Base-by-base conservation (phyloP, 1,140 invertebrate species). In the Drosophila auraria region DNA sequence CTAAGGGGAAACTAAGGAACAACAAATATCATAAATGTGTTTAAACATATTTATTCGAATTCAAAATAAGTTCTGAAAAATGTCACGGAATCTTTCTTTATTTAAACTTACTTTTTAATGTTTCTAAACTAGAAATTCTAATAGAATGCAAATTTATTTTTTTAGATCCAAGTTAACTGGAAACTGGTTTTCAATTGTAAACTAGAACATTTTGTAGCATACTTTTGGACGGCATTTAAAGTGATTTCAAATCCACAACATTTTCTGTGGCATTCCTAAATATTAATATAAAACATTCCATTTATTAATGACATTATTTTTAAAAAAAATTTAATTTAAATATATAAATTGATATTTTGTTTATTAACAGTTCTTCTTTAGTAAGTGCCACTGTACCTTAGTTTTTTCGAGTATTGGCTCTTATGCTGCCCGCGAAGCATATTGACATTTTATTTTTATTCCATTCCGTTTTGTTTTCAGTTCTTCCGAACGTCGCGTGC, bases 401-500 rank as follows among this genome's bases (percentile, higher is more conserved):
- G 11, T 12, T 49, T 42, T 8, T 58, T 25, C 14, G 15, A 23
- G 69, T 73, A 40, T 70, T 58, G 20, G 53, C 45, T n/a, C 23
- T 53, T 73, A 70, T 74, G 69, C 69, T 75, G 70, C 61, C 64
- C 58, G 63, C n/a, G 30, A 56, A 71, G 14, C 20, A 57, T 50
- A 71, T 71, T 56, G 49, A 30, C 69, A 73, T 30, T 74, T 74
- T 73, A 53, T 73, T 38, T 74, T 74, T 73, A 53, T 73, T 73
- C 38, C 20, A 50, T 69, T 90, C 57, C 70, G 78, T 84, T 89
- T 89, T 82, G 74, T 79, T 90, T 56, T 44, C 63, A 84, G 74
- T 79, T 90, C 45, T 90, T 82, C 68, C 66, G 47, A 54, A 53
- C 63, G 50, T 82, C 86, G 84, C 74, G 63, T 90, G 84, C 78